phyloP scores from a whole-genome alignment of 2,113 vertebrate genomes.

The Benitochromis conjunctus region DNA sequence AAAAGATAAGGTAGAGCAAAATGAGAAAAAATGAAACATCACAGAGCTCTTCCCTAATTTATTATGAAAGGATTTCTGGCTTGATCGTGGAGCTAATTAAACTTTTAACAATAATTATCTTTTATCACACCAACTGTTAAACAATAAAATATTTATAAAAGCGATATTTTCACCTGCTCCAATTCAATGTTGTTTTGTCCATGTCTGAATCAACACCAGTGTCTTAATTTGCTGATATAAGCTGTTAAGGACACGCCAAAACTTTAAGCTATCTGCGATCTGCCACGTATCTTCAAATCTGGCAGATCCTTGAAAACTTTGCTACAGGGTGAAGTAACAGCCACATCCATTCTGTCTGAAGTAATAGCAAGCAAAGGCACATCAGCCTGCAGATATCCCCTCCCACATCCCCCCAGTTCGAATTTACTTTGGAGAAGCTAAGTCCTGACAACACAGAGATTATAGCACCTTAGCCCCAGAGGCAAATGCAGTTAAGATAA shows the following conservation, averaged over 20 bases:
- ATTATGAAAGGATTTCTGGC: not conserved
- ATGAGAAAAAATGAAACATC: not conserved
- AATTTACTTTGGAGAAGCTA: not conserved
- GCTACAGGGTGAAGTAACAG: not conserved
- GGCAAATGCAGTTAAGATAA: not conserved
- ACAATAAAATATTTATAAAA: not conserved
- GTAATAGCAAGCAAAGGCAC: not conserved
- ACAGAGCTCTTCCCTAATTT: not conserved
- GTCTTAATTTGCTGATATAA: not conserved
- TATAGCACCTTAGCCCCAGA: not conserved
- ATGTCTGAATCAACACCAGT: not conserved
- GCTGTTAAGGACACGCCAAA: not conserved
- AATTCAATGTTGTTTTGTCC: not conserved
- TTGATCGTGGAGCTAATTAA: not conserved
- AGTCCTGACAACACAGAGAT: not conserved
- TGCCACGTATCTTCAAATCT: not conserved
- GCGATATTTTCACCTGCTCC: not conserved
- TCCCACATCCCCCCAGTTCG: not conserved
- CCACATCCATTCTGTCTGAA: not conserved
- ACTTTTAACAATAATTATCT: not conserved
- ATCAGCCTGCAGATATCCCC: not conserved
- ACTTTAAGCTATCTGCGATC: not conserved
- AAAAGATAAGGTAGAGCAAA: not conserved
- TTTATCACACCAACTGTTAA: not conserved
- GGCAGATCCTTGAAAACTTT: not conserved